Evolutionary conservation across 2,797 vertebrate species (phyloP).

Genomic region (Parauchenoglanis ngamensis): DNA sequence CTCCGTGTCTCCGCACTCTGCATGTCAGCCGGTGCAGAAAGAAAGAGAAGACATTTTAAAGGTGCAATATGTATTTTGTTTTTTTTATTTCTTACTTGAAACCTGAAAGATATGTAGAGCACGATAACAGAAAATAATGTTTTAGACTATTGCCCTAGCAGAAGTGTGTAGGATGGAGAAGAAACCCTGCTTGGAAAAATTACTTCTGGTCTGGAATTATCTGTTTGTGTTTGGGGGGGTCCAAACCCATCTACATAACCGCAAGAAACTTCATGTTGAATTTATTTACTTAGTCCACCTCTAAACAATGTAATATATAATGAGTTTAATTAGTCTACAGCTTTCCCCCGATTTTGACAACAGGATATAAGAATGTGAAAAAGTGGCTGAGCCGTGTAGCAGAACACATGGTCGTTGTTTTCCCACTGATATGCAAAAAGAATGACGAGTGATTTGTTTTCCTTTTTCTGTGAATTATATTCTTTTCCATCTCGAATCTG

Average conservation of each 20-base stretch:
- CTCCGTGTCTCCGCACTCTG: constrained; percentile 61
- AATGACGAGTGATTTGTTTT: constrained; percentile 68
- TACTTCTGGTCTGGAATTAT: neutral
- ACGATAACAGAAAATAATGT: neutral
- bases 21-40: constrained; percentile 65
- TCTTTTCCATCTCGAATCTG: constrained; percentile 9
- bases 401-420: neutral
- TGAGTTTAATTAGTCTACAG: neutral
- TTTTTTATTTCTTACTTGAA: neutral
- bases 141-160: neutral
- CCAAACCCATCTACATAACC: too few species aligned
- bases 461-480: neutral
- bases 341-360: neutral
- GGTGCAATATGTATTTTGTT: neutral
- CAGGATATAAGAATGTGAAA: neutral
- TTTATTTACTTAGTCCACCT: neutral
- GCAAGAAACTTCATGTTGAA: neutral
- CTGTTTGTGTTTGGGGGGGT: neutral
- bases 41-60: constrained; percentile 57
- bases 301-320: neutral
- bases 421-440: constrained; percentile 37
- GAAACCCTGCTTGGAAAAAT: neutral
- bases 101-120: neutral
- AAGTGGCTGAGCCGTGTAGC: neutral
- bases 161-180: neutral